These are phyloP conservation scores for Standfussiana lucernea DNA, from an alignment of 2,888 invertebrate species.

Conservation along the genomic window DNA sequence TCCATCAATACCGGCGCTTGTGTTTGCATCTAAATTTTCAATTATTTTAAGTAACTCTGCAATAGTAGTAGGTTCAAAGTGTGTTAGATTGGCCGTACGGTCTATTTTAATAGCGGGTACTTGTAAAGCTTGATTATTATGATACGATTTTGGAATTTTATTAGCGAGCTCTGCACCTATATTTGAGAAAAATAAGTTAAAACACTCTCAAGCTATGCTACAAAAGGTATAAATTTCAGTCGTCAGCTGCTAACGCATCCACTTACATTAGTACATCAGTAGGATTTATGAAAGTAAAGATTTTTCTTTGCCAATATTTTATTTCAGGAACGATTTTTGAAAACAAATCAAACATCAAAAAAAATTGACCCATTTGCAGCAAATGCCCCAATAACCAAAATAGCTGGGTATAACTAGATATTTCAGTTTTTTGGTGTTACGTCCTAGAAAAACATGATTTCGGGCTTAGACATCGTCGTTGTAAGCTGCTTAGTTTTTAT, in stretches of 20 bases:
- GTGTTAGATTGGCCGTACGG: no score
- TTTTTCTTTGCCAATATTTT: slow-evolving; percentile 3
- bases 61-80: no score
- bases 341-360: not conserved
- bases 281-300: not conserved
- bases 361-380: slow-evolving; percentile 32
- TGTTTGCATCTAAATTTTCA: no score
- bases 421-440: not conserved
- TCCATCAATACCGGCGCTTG: no score
- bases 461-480: not conserved
- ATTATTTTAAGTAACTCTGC: no score
- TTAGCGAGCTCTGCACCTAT: no score
- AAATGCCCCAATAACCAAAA: slow-evolving; percentile 34
- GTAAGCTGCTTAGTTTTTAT: not conserved
- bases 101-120: no score
- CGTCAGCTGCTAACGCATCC: not conserved
- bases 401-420: slow-evolving; percentile 15
- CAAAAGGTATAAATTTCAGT: slow-evolving; percentile 3
- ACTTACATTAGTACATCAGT: not conserved
- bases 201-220: no score
- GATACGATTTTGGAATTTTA: no score
- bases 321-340: not conserved
- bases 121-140: no score
- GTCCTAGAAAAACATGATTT: slow-evolving; percentile 9
- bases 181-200: no score